phyloP scores from a whole-genome alignment of 2,797 vertebrate species.

The Phrynocephalus forsythii region DNA sequence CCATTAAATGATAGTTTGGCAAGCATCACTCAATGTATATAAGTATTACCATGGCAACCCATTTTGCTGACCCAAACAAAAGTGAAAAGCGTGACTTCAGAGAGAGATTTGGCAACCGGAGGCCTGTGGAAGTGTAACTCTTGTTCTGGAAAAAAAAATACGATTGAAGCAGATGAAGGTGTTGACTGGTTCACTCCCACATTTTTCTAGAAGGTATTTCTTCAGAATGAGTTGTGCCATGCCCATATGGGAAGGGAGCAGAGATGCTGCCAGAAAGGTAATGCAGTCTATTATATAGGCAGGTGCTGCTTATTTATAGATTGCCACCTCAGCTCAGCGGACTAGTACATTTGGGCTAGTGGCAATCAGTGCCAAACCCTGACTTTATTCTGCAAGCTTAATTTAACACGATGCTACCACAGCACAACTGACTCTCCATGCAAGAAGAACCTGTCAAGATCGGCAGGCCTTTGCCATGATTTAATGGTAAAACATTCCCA shows the following conservation, averaged over 20 bases:
- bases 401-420: neutral
- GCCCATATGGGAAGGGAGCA: neutral
- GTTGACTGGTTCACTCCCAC: neutral
- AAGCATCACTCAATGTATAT: neutral
- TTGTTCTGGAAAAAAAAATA: neutral
- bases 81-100: slow-evolving; percentile 27
- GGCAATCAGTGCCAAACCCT: neutral
- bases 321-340: neutral
- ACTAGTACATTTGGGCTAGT: neutral
- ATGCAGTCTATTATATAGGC: neutral
- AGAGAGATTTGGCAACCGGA: neutral
- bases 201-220: neutral
- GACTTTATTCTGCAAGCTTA: neutral
- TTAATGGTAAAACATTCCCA: neutral
- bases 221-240: accelerated
- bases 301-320: neutral
- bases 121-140: neutral
- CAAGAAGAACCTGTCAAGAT: neutral
- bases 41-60: slow-evolving; percentile 55
- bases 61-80: slow-evolving; percentile 45
- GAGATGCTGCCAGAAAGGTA: too few relatives aligned
- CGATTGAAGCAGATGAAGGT: neutral
- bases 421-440: neutral
- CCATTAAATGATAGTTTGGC: slow-evolving; percentile 44
- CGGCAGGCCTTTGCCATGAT: neutral